Conservation (phyloP, 2,113 vertebrate species). For the Prionailurus viverrinus region DNA sequence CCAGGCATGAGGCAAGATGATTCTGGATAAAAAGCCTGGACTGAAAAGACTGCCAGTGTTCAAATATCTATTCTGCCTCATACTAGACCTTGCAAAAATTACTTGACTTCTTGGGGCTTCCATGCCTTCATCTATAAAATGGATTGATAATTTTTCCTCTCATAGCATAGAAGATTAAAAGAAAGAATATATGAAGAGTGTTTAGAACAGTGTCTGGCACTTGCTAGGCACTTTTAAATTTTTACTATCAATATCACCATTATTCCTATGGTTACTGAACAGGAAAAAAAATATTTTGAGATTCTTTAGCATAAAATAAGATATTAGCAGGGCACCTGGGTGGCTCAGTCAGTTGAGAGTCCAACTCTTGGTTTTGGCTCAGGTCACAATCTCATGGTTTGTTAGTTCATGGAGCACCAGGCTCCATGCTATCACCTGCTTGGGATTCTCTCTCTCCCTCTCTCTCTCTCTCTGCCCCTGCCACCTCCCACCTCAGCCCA, state of each 20-base stretch:
- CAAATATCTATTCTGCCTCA: conserved; percentile 12
- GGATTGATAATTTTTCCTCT: background rate
- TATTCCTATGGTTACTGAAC: background rate
- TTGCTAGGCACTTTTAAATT: background rate
- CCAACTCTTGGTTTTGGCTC: too few species aligned
- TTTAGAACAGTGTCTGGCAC: conserved; percentile 24
- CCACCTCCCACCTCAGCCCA: too few species aligned
- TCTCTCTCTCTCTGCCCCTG: too few species aligned
- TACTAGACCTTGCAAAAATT: background rate
- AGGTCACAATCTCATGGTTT: too few species aligned
- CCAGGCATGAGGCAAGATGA: background rate
- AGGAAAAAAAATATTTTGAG: conserved; percentile 45
- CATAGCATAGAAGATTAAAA: conserved; percentile 25
- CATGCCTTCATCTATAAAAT: conserved; percentile 26
- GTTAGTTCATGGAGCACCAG: too few species aligned
- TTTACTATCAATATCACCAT: background rate
- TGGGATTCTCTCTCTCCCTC: too few species aligned
- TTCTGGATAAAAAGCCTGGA: background rate
- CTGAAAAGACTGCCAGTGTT: background rate
- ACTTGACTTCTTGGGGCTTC: background rate
- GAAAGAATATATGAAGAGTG: background rate
- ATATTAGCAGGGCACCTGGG: background rate
- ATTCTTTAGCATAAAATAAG: conserved; percentile 44
- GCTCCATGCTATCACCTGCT: too few species aligned
- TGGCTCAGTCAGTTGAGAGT: too few species aligned